Evolutionary conservation across 1,140 invertebrate genomes (phyloP).

Genomic region (Caerostris darwini): DNA sequence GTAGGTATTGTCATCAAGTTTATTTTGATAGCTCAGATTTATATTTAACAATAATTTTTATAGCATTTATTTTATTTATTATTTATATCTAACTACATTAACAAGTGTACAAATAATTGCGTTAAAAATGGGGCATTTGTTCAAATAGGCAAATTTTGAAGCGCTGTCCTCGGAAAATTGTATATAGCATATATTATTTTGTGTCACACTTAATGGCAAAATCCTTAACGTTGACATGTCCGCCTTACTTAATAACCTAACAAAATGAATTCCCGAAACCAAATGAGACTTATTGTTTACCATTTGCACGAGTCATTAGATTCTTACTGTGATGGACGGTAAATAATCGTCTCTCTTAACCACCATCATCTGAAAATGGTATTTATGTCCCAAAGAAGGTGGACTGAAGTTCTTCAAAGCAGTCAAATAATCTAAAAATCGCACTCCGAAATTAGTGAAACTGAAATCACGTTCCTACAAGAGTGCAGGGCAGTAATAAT

Average conservation of each 20-base stretch:
- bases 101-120: too few relatives aligned
- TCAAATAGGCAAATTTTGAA: too few relatives aligned
- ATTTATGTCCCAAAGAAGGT: conserved; percentile 4
- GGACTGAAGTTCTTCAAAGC: neutral
- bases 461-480: conserved; percentile 29
- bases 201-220: neutral
- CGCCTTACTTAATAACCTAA: neutral
- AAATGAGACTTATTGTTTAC: neutral
- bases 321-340: neutral
- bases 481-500: conserved; percentile 44
- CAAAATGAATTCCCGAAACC: neutral
- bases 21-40: too few relatives aligned
- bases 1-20: too few relatives aligned
- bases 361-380: neutral
- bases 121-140: too few relatives aligned
- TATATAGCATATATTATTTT: neutral
- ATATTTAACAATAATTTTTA: too few relatives aligned
- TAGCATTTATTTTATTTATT: too few relatives aligned
- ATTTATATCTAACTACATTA: too few relatives aligned
- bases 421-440: conserved; percentile 18
- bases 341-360: neutral
- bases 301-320: neutral
- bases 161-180: neutral
- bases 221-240: neutral
- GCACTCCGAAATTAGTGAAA: conserved; percentile 27